Conservation (phyloP, 2,888 invertebrate species). For the Luffia ferchaultella region DNA sequence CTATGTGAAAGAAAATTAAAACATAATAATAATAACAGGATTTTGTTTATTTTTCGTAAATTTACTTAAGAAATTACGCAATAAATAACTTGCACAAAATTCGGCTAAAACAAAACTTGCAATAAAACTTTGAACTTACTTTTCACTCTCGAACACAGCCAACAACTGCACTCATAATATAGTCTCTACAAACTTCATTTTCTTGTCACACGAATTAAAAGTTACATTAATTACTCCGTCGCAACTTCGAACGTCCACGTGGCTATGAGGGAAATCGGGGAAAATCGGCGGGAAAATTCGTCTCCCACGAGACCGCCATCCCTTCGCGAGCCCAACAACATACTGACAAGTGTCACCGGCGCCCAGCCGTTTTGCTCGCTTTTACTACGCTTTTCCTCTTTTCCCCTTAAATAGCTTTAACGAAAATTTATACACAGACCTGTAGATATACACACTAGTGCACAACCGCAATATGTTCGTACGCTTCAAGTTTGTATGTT, state of each 20-base stretch:
- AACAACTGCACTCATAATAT: not conserved
- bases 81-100: too few relatives aligned
- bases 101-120: not conserved
- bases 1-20: too few relatives aligned
- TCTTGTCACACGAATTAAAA: not conserved
- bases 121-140: not conserved
- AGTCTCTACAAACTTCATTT: not conserved
- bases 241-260: slow-evolving; percentile 27
- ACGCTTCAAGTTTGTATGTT: slow-evolving; percentile 25
- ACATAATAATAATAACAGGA: too few relatives aligned
- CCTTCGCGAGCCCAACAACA: slow-evolving; percentile 37
- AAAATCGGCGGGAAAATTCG: slow-evolving; percentile 35
- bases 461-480: slow-evolving; percentile 12
- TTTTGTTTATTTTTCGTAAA: too few relatives aligned
- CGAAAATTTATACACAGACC: slow-evolving; percentile 45
- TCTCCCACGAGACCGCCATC: slow-evolving; percentile 43
- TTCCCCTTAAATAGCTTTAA: slow-evolving; percentile 52
- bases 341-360: slow-evolving; percentile 48
- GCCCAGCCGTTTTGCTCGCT: slow-evolving; percentile 43
- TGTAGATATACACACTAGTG: slow-evolving; percentile 36
- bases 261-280: slow-evolving; percentile 47
- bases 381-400: slow-evolving; percentile 54
- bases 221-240: not conserved
- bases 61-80: too few relatives aligned
- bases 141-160: not conserved